Evolutionary conservation across 2,888 invertebrate genomes (phyloP).

Genomic region (Sceliomorpha sp.): DNA sequence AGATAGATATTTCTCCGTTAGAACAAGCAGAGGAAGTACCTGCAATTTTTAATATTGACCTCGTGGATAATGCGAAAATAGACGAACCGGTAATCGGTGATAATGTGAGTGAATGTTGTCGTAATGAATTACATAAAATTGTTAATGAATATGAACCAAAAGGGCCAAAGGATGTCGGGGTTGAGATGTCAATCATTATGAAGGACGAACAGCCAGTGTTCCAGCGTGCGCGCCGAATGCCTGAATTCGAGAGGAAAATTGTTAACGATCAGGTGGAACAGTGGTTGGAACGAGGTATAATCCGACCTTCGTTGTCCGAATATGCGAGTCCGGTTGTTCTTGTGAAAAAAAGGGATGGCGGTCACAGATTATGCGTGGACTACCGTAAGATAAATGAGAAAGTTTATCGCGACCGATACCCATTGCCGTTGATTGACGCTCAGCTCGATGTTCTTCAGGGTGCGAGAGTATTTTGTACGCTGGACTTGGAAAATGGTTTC

Average conservation of each 20-base stretch:
- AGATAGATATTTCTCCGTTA: constrained; percentile 1
- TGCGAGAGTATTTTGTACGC: background rate
- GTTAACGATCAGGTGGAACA: constrained; percentile 11
- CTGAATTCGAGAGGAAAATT: constrained; percentile 13
- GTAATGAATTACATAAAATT: constrained; percentile 8
- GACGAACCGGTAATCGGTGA: background rate
- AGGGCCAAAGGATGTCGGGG: constrained; percentile 8
- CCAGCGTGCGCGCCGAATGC: constrained; percentile 20
- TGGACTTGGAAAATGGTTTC: no score
- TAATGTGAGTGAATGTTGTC: constrained; percentile 2
- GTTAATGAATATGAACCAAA: constrained; percentile 11
- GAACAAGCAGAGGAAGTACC: background rate
- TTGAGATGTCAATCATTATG: constrained; percentile 13
- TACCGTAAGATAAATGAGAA: constrained; percentile 1
- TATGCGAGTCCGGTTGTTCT: constrained; percentile 33
- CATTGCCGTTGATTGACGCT: background rate
- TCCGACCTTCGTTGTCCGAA: constrained; percentile 26
- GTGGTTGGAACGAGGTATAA: constrained; percentile 14
- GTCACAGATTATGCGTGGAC: background rate
- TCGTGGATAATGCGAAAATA: background rate
- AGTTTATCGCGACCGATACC: no score
- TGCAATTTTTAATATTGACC: constrained; percentile 1
- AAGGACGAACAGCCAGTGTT: constrained; percentile 21
- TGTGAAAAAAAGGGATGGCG: constrained; percentile 24
- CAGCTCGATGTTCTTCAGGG: background rate